Base-by-base conservation (phyloP, 2,888 invertebrate genomes). In the Globia sparganii region DNA sequence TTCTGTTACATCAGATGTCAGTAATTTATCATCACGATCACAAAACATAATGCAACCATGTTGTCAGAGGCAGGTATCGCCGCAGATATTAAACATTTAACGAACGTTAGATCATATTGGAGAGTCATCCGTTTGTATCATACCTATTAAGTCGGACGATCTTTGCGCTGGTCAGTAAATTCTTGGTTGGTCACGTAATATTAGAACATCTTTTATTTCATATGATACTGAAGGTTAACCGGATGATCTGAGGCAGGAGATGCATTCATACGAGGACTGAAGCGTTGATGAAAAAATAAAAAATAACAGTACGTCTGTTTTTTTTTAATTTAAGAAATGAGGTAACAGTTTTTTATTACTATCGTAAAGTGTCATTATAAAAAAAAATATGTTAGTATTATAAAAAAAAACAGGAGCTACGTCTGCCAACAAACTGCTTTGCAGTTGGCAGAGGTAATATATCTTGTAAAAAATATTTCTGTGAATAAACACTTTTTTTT, bases 101-200 rank as follows among this genome's bases (percentile, higher is more conserved):
- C 18, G 53, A 83, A 72, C 59, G 76, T 79, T 79, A 78, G 72
- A 75, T 81, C 76, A 74, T 73, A 21, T 21, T n/a, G 13, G 1
- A 59, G 5, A 62, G 65, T 64, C 34, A 34, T 46, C 46, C 21
- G 62, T 46, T 56, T 59, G n/a, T 65, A 69, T 53, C 43, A 77
- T 76, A 66, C 58, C 58, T 68, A n/a, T 37, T 71, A 82, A 64
- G 69, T 73, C 62, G 64, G 87, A 77, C 70, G 68, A 78, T 77
- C 69, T 76, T 62, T 67, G 69, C 53, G 61, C n/a, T 61, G 28
- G 37, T 72, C 62, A n/a, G 46, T 78, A 77, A 83, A 88, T 85
- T 80, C 81, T 85, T 81, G 68, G 72, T 58, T 73, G 71, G 76
- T 83, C 86, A 87, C 86, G 87, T 86, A 85, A 82, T 84, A 65